These are phyloP conservation scores for Coenonympha arcania DNA, from an alignment of 2,888 invertebrate species.

Conservation along the genomic window DNA sequence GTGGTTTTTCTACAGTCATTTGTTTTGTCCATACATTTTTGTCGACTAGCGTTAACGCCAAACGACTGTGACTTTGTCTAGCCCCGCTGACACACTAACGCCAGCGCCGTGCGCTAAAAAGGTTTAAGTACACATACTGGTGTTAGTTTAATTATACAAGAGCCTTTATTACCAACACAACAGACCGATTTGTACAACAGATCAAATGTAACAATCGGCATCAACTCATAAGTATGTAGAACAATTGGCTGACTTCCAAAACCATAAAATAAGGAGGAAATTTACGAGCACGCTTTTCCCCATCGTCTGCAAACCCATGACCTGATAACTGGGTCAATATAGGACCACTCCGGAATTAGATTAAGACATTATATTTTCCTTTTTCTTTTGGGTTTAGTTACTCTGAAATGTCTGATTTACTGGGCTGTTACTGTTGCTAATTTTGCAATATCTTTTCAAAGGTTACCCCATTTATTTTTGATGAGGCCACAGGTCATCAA, in stretches of 20 bases:
- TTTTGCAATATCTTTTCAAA: neutral
- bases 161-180: neutral
- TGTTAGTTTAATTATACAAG: neutral
- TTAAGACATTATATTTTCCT: slow-evolving; percentile 4
- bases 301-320: slow-evolving; percentile 8
- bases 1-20: no score
- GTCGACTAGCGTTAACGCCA: no score
- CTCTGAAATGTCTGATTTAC: slow-evolving; percentile 12
- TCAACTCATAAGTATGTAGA: slow-evolving; percentile 21
- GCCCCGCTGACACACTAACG: no score
- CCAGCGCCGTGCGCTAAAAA: no score
- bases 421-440: no score
- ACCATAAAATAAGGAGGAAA: slow-evolving; percentile 22
- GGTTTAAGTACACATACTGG: no score
- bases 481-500: no score
- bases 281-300: slow-evolving; percentile 21
- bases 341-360: slow-evolving; percentile 18
- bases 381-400: slow-evolving; percentile 11
- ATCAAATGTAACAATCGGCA: slow-evolving; percentile 16
- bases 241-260: slow-evolving; percentile 26
- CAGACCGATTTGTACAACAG: neutral
- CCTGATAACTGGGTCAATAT: slow-evolving; percentile 21
- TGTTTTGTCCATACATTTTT: no score
- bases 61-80: no score
- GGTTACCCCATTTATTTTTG: no score